Evolutionary conservation across 2,797 vertebrate genomes (phyloP).

Genomic region (Acanthurus leucopareius): DNA sequence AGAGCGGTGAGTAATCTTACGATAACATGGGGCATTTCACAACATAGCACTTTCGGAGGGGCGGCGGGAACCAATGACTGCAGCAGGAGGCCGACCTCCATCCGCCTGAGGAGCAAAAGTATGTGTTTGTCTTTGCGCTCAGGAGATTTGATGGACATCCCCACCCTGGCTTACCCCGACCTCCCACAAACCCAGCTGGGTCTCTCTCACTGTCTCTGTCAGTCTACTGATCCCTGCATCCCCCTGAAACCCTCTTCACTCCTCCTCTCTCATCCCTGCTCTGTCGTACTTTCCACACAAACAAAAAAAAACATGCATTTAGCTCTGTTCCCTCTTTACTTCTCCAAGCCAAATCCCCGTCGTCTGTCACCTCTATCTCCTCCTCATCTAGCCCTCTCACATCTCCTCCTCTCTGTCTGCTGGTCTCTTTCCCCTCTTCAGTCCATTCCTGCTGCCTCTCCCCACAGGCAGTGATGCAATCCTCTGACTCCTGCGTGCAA

Average conservation of each 20-base stretch:
- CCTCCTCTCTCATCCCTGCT: constrained; percentile 39
- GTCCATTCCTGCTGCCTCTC: constrained; percentile 81
- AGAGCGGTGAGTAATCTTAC: constrained; percentile 75
- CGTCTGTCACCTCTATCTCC: constrained; percentile 39
- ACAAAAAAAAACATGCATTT: constrained; percentile 42
- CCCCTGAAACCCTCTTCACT: constrained; percentile 17
- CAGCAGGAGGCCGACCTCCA: constrained; percentile 47
- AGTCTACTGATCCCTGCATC: constrained; percentile 31
- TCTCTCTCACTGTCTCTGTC: constrained; percentile 54
- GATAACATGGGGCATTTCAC: constrained; percentile 77
- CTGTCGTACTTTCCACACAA: constrained; percentile 43
- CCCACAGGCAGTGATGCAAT: constrained; percentile 87
- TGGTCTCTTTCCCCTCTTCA: constrained; percentile 11
- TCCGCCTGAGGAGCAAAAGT: constrained; percentile 24
- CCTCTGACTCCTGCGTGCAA: constrained; percentile 83
- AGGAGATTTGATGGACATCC: constrained; percentile 55
- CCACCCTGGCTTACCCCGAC: constrained; percentile 57
- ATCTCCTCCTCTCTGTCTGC: constrained; percentile 1
- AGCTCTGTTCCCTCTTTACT: constrained; percentile 31
- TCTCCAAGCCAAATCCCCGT: constrained; percentile 32
- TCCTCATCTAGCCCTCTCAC: constrained; percentile 21
- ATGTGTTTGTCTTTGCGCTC: constrained; percentile 49
- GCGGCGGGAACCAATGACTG: constrained; percentile 38
- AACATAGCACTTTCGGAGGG: constrained; percentile 58
- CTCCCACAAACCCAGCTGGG: constrained; percentile 61